Evolutionary conservation across 1,140 invertebrate genomes (phyloP), one percentile per base, ranked within the genome.

Genomic region (Drosophila truncata): DNA sequence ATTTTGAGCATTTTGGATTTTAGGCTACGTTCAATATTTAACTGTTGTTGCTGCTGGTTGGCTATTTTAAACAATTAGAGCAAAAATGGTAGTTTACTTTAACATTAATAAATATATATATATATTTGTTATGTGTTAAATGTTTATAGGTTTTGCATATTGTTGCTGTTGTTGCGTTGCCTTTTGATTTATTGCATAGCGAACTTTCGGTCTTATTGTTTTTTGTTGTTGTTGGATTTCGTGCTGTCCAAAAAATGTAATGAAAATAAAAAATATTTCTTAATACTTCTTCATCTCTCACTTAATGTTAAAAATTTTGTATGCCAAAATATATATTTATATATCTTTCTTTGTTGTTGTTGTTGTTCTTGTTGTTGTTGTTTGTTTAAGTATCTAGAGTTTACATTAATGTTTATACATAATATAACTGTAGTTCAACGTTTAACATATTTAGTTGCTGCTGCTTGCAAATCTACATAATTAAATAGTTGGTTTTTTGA

Each of bases 301-400:
- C 73, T 79, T 80, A 82, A 79, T 64, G 72, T 55, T 90, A 85
- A 80, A 85, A 90, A 90, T 90, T 90, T 90, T 82, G 81, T 90
- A 90, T 90, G 85, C 85, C 85, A 90, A 90, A 90, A 90, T 90
- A 90, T 90, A 90, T 85, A 25, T 76, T n/a, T n/a, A 72, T 72
- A 62, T 85, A 25, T 76, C 67, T 72, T 62, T 80, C 27, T 52
- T 47, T 16, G 66, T 64, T 74, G 57, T 55, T 54, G 42, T 66
- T 70, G 29, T 65, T 57, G 50, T 67, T 69, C 14, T 61, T 55
- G 29, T 33, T 54, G 29, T 35, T 33, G 31, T 54, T 35, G 50
- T 23, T 54, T 16, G 13, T 78, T 78, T 83, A 79, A 58, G 64
- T 77, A 76, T 67, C 75, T 86, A 76, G 18, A 35, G 64, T 70